Evolutionary conservation across 2,888 invertebrate species (phyloP), one percentile per base, ranked within the genome.

Genomic region (Taenaris catops): DNA sequence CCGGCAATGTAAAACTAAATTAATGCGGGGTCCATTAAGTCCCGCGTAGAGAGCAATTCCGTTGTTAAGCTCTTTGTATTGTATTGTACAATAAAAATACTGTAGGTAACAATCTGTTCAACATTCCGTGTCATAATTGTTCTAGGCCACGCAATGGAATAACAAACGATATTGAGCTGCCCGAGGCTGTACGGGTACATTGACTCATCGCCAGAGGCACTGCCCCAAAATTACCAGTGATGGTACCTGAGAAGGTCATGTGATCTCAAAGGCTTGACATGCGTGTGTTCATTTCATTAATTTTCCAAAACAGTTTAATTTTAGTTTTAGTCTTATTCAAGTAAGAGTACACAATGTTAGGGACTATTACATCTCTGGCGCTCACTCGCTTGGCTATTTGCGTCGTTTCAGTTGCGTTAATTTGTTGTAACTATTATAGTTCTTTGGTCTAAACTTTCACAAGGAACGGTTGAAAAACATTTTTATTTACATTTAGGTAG

Each of bases 71-170:
- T 19, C 14, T 36, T 34, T 32, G 25, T 29, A 25, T 29, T 21
- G 33, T 29, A 14, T n/a, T n/a, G n/a, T 10, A 23, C 31, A 9
- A 31, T 31, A 44, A 46, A 43, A 41, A 38, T 45, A 46, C 43
- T 43, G 45, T 49, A 10, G 23, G 31, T 7, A 50, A 49, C 50
- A 48, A 53, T 50, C 49, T 44, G 44, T 49, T 47, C 46, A 53
- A 49, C 48, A 54, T 55, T 50, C 52, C 52, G 47, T 50, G 50
- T 57, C 51, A 57, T 55, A 63, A 60, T 58, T 56, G 53, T 62
- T 51, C 45, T 47, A 31, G 48, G 50, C 56, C 62, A 61, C 62
- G 60, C 58, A 54, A 58, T 42, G 48, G 53, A 55, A 58, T 56
- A 55, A 65, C 58, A 48, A 52, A 46, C 37, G 38, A 47, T 44